These are phyloP conservation scores for Lonchura striata DNA, from an alignment of 2,113 vertebrate species.

Conservation along the genomic window DNA sequence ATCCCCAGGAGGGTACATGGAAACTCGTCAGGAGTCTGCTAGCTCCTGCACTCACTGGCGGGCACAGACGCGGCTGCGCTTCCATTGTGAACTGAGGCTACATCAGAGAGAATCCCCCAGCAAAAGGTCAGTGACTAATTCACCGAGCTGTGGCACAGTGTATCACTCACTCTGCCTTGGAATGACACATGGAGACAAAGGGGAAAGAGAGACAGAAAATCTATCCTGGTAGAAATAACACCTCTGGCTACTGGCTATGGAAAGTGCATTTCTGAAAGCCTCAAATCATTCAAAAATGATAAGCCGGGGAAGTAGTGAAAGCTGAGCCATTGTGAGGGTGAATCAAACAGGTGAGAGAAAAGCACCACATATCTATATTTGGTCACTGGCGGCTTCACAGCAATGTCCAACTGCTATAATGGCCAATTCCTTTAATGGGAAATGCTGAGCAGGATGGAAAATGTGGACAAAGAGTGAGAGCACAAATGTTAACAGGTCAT, in stretches of 20 bases:
- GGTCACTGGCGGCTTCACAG: not conserved
- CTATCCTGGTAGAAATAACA: not conserved
- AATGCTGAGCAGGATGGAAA: not conserved
- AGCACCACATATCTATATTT: accelerated
- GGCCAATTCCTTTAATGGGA: not conserved
- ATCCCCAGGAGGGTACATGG: not conserved
- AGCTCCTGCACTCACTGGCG: accelerated
- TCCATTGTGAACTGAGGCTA: not conserved
- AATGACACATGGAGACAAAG: not conserved
- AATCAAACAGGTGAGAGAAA: not conserved
- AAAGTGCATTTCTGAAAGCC: not conserved
- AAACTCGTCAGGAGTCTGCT: not conserved
- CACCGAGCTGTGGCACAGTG: not conserved
- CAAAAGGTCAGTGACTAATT: not conserved
- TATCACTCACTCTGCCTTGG: not conserved
- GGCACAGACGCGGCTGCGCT: not conserved
- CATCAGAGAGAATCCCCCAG: not conserved
- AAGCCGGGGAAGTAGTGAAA: not conserved
- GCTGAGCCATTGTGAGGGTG: not conserved
- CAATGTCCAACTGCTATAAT: not conserved
- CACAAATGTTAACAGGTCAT: not conserved
- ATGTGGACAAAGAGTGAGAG: accelerated
- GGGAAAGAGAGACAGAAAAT: constrained; percentile 2
- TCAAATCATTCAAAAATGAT: not conserved
- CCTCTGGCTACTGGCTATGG: not conserved